Evolutionary conservation across 2,113 vertebrate species (phyloP).

Genomic region (Irena cyanogastra): DNA sequence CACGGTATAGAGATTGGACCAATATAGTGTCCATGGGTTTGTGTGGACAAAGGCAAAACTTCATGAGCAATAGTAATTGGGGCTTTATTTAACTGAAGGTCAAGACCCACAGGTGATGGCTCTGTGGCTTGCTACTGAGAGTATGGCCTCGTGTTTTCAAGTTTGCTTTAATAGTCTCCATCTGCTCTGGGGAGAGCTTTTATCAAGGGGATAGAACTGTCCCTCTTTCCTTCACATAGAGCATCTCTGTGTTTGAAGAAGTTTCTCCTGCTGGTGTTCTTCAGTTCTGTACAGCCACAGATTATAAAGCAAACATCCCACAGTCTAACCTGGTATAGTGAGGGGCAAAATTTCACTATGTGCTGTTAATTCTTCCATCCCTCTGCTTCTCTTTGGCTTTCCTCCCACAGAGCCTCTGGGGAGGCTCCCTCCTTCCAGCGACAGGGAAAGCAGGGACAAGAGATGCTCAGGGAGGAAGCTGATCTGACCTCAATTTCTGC

Average conservation of each 20-base stretch:
- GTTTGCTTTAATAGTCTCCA: neutral
- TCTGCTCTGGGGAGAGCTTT: neutral
- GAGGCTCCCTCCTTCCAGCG: neutral
- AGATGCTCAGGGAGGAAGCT: neutral
- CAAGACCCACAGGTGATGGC: neutral
- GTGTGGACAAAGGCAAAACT: neutral
- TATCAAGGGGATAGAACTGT: neutral
- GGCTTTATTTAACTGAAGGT: slow-evolving; percentile 17
- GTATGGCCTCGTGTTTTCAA: neutral
- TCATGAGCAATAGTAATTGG: neutral
- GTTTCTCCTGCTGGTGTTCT: neutral
- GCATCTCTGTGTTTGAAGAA: neutral
- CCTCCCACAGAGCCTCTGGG: neutral
- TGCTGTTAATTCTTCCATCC: neutral
- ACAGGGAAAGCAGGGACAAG: neutral
- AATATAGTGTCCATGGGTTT: neutral
- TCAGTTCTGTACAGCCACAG: neutral
- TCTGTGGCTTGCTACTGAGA: neutral
- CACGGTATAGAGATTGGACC: neutral
- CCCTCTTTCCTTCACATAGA: neutral
- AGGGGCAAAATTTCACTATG: neutral
- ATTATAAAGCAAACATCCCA: neutral
- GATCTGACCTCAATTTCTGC: neutral
- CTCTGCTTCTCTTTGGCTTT: neutral
- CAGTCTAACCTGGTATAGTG: neutral